phyloP scores from a whole-genome alignment of 2,113 vertebrate genomes.

The Speoplatyrhinus poulsoni region DNA sequence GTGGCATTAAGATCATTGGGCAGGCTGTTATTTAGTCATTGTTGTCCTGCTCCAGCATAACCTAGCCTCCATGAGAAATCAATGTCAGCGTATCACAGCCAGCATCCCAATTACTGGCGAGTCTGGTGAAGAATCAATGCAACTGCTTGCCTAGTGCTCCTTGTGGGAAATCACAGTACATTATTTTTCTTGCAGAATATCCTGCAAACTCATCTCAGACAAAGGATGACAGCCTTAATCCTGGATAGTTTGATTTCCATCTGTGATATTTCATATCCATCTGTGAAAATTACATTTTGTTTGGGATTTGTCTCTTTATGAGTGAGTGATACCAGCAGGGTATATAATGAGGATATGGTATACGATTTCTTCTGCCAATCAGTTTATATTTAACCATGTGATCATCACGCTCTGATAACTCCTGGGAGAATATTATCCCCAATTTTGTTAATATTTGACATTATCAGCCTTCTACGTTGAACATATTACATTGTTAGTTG shows the following conservation, averaged over 20 bases:
- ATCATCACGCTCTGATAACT: conserved; percentile 17
- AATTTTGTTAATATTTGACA: background rate
- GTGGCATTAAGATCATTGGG: conserved; percentile 74
- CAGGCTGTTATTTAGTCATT: conserved; percentile 74
- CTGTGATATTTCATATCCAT: conserved; percentile 27
- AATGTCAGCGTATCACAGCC: conserved; percentile 66
- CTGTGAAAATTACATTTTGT: conserved; percentile 16
- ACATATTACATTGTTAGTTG: too few species aligned
- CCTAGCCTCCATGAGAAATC: conserved; percentile 72
- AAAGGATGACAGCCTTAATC: conserved; percentile 18
- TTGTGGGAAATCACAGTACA: conserved; percentile 70
- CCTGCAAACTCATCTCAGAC: conserved; percentile 6
- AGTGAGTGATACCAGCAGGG: background rate
- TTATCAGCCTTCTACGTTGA: too few species aligned
- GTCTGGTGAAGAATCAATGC: conserved; percentile 69
- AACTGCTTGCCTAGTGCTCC: conserved; percentile 67
- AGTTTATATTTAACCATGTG: conserved; percentile 6
- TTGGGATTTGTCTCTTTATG: background rate
- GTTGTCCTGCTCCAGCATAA: conserved; percentile 71
- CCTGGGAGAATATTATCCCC: background rate
- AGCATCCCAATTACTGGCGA: conserved; percentile 74
- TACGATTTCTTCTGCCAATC: background rate
- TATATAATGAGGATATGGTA: too few species aligned
- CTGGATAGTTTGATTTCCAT: background rate
- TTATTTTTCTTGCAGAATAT: conserved; percentile 55